Conservation (phyloP, 1,140 invertebrate genomes). For the Anastatus disparis region DNA sequence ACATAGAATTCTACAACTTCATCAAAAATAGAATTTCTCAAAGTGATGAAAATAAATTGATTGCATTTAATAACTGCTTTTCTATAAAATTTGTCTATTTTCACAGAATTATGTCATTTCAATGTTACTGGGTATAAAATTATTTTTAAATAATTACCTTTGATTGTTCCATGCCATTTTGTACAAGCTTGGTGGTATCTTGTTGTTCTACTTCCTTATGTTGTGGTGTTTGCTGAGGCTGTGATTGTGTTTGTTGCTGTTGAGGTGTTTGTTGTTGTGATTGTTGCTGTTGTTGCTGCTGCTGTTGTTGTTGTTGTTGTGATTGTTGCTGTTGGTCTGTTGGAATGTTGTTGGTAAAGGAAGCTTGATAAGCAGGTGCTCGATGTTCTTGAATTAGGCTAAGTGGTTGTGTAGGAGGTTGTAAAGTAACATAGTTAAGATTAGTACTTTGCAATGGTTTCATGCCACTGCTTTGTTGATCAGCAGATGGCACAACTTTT, state of each 20-base stretch:
- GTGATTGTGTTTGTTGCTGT: neutral
- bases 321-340: constrained; percentile 47
- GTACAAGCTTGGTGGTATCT: constrained; percentile 30
- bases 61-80: too few species aligned
- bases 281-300: constrained; percentile 4
- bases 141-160: constrained; percentile 30
- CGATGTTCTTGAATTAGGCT: constrained; percentile 65
- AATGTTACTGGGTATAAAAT: too few species aligned
- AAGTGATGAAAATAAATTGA: too few species aligned
- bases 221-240: constrained; percentile 9
- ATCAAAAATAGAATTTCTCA: too few species aligned
- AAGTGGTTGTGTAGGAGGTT: constrained; percentile 60
- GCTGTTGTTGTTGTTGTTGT: constrained; percentile 2
- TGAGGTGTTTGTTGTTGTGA: neutral
- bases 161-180: constrained; percentile 34
- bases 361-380: constrained; percentile 54
- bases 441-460: constrained; percentile 57
- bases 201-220: constrained; percentile 23
- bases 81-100: too few species aligned
- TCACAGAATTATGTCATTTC: too few species aligned
- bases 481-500: constrained; percentile 58
- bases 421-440: constrained; percentile 60
- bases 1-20: too few species aligned
- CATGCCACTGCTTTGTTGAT: constrained; percentile 53
- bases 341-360: constrained; percentile 50